These are phyloP conservation scores for Lycopodina hypogea DNA, from an alignment of 37 sponge, comb jelly and placozoan genomes.

Conservation along the genomic window DNA sequence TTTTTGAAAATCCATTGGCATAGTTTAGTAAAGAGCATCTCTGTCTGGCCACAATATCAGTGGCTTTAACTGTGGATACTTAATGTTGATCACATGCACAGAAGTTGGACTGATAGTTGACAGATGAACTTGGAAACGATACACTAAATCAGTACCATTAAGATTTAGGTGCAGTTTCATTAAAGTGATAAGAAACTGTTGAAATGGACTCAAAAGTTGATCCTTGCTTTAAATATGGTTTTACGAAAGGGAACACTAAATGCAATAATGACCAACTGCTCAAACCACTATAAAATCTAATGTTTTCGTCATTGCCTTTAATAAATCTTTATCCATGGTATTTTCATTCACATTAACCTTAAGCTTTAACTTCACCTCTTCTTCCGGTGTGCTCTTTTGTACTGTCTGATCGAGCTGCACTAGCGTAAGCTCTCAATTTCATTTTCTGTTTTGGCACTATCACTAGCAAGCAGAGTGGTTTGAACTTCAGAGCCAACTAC, in stretches of 20 bases:
- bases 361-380: background rate
- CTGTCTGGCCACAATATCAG: slow-evolving; percentile 71
- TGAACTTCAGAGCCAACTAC: background rate
- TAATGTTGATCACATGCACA: slow-evolving; percentile 15
- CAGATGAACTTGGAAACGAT: slow-evolving; percentile 40
- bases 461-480: too few species aligned
- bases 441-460: too few species aligned
- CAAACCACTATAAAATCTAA: slow-evolving; percentile 41
- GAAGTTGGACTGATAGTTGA: slow-evolving; percentile 49
- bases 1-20: slow-evolving; percentile 51
- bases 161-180: slow-evolving; percentile 45
- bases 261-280: slow-evolving; percentile 14
- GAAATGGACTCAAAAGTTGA: slow-evolving; percentile 44
- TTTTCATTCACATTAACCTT: background rate
- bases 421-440: background rate
- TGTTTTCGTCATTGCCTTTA: slow-evolving; percentile 10
- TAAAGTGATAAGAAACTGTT: slow-evolving; percentile 44
- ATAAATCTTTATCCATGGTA: background rate
- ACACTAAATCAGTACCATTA: slow-evolving; percentile 40
- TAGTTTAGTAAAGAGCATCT: slow-evolving; percentile 42
- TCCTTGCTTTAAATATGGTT: background rate
- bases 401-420: background rate
- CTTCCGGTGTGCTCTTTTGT: background rate
- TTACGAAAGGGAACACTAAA: slow-evolving; percentile 3
- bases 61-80: slow-evolving; percentile 27